A percentile compares a stretch with the other conserved stretches of the same genome.
These are phyloP conservation scores for Coptodon rendalli DNA, from an alignment of 2,113 vertebrate genomes.

Conservation along the genomic window DNA sequence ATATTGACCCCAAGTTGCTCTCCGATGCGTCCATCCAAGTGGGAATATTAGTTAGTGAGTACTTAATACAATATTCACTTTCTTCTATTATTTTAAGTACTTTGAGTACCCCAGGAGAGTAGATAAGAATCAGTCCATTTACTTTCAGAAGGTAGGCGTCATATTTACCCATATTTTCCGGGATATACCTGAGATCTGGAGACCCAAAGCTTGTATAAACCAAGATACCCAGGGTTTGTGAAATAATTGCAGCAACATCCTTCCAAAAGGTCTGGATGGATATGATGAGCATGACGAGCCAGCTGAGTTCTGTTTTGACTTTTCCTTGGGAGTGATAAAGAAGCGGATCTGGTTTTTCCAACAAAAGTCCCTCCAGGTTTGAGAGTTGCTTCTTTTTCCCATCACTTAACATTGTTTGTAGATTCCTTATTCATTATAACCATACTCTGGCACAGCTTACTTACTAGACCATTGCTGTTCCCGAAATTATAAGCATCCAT, in stretches of 20 bases:
- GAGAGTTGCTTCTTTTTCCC: not conserved
- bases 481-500: not conserved
- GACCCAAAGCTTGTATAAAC: not conserved
- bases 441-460: not conserved
- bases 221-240: not conserved
- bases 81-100: not conserved
- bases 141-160: not conserved
- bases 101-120: not conserved
- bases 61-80: not conserved
- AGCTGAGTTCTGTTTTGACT: not conserved
- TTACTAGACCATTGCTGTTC: not conserved
- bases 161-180: not conserved
- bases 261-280: not conserved
- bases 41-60: not conserved
- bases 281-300: not conserved
- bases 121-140: not conserved
- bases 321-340: not conserved
- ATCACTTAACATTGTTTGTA: not conserved
- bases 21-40: rapidly evolving
- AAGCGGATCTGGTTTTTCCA: not conserved
- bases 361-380: not conserved
- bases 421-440: not conserved
- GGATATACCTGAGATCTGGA: not conserved
- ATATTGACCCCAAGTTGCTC: not conserved
- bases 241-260: not conserved